Evolutionary conservation across 2,888 invertebrate species (phyloP).

Genomic region (Polymixis lichenea): DNA sequence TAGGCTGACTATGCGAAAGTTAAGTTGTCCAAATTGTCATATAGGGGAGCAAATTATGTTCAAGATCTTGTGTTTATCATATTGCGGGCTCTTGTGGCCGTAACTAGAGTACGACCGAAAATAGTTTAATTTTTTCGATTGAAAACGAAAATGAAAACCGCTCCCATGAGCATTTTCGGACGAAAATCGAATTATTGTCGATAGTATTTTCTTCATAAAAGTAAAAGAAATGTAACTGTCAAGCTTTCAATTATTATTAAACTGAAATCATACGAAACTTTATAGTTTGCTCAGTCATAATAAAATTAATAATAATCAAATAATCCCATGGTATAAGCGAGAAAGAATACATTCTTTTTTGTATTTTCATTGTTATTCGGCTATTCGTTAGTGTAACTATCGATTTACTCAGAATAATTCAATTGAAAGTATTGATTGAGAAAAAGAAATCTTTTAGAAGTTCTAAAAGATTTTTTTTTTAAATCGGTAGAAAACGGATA

Average conservation of each 20-base stretch:
- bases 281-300: not conserved
- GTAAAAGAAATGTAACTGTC: not conserved
- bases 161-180: not conserved
- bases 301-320: not conserved
- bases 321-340: too few relatives aligned
- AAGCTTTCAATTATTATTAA: not conserved
- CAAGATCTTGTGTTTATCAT: not conserved
- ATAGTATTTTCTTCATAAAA: not conserved
- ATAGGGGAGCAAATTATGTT: not conserved
- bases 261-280: not conserved
- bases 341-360: not conserved
- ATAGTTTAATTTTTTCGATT: not conserved
- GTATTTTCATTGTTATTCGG: not conserved
- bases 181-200: not conserved
- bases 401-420: not conserved
- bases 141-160: not conserved
- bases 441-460: not conserved
- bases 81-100: not conserved
- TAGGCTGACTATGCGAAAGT: not conserved
- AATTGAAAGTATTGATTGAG: not conserved
- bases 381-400: not conserved
- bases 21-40: not conserved
- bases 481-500: not conserved
- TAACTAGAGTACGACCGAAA: not conserved
- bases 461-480: too few relatives aligned